phyloP scores from a whole-genome alignment of 2,797 vertebrate species.

The Catamblyrhynchus diadema region DNA sequence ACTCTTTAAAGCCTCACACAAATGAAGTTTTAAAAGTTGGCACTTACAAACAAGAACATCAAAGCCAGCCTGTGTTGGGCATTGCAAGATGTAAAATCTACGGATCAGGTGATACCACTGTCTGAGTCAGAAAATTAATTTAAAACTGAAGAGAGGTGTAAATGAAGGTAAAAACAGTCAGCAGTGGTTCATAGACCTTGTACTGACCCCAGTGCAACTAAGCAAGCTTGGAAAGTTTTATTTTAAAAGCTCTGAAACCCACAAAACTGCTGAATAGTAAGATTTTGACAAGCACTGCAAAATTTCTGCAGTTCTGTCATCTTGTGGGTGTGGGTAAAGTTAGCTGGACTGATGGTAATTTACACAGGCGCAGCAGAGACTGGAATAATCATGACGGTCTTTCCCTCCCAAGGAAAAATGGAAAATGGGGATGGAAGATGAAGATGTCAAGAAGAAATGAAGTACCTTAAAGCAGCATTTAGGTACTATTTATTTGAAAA shows the following conservation, averaged over 20 bases:
- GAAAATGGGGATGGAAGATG: background rate
- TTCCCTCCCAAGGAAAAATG: background rate
- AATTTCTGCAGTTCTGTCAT: conserved; percentile 38
- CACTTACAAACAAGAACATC: background rate
- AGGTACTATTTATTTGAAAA: background rate
- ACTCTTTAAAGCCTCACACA: background rate
- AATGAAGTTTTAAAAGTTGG: background rate
- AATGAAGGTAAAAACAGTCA: background rate
- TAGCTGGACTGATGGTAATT: conserved; percentile 9
- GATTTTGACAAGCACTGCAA: conserved; percentile 33
- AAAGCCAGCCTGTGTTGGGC: background rate
- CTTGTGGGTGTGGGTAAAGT: conserved; percentile 16
- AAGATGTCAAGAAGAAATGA: background rate
- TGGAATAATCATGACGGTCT: background rate
- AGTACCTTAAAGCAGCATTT: background rate
- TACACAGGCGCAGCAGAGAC: background rate
- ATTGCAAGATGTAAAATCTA: background rate
- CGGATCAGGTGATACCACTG: background rate
- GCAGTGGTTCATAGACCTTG: background rate
- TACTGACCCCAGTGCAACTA: background rate
- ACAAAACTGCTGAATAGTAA: conserved; percentile 26
- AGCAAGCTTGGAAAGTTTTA: background rate
- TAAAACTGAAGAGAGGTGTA: background rate
- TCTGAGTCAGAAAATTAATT: background rate
- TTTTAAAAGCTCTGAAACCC: conserved; percentile 9